Percentiles rank a stretch among this genome's conserved stretches.
phyloP scores from a whole-genome alignment of 2,797 vertebrate species.

The Brachymystax lenok region DNA sequence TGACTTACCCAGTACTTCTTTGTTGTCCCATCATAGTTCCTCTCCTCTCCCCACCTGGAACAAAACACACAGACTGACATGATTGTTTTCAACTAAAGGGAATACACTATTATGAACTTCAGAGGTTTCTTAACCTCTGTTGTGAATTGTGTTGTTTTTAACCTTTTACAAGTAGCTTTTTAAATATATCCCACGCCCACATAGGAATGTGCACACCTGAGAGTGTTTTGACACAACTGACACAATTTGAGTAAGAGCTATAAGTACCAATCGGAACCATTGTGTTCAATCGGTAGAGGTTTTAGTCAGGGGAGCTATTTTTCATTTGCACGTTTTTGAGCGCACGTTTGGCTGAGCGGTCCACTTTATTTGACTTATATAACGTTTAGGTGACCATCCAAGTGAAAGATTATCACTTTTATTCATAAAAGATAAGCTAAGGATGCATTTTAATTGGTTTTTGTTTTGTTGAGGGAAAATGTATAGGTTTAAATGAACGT shows the following conservation, averaged over 20 bases:
- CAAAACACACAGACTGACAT: constrained; percentile 31
- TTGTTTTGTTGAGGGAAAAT: no score
- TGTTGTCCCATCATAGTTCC: constrained; percentile 73
- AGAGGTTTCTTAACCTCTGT: neutral
- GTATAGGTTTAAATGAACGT: no score
- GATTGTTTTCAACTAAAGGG: neutral
- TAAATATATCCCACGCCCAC: neutral
- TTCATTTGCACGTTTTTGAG: no score
- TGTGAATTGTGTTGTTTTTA: neutral
- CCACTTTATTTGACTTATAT: no score
- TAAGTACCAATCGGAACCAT: no score
- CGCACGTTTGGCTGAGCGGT: no score
- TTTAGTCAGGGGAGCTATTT: no score
- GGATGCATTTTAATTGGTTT: no score
- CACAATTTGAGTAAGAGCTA: constrained; percentile 37
- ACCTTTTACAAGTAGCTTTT: neutral
- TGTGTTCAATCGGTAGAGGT: no score
- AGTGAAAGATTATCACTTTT: no score
- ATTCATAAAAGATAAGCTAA: no score
- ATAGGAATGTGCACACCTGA: neutral
- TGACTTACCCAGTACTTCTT: constrained; percentile 89
- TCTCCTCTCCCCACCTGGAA: constrained; percentile 92
- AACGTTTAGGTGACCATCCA: no score
- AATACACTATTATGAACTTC: neutral
- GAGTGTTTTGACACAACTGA: constrained; percentile 8